Evolutionary conservation across 1,140 invertebrate genomes (phyloP).

Genomic region (Diorhabda carinulata): DNA sequence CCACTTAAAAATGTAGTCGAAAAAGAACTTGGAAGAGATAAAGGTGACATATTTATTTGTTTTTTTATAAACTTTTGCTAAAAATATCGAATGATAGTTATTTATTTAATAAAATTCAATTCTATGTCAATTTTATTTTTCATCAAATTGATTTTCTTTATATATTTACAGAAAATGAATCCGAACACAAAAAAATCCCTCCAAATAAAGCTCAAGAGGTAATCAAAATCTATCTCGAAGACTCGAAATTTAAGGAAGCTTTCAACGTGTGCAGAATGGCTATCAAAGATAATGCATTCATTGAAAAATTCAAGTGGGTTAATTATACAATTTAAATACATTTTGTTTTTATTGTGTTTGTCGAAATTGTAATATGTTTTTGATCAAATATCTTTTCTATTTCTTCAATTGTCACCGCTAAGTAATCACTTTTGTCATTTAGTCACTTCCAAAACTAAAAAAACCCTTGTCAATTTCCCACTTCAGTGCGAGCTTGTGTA

Average conservation of each 20-base stretch:
- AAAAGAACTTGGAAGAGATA: conserved; percentile 27
- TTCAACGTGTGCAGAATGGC: conserved; percentile 26
- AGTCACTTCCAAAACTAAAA: too few relatives aligned
- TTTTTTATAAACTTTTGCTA: neutral
- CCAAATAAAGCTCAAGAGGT: conserved; percentile 18
- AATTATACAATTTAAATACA: neutral
- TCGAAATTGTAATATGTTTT: too few relatives aligned
- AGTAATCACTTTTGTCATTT: too few relatives aligned
- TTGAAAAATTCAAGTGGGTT: conserved; percentile 24
- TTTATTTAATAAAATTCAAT: too few relatives aligned
- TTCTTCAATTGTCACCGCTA: too few relatives aligned
- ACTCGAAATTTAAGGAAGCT: conserved; percentile 32
- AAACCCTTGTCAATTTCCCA: too few relatives aligned
- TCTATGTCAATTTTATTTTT: too few relatives aligned
- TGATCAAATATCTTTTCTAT: too few relatives aligned
- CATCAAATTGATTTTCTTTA: neutral
- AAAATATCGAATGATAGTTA: neutral
- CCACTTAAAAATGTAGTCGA: conserved; percentile 28
- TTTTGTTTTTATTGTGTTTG: too few relatives aligned
- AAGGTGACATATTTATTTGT: neutral
- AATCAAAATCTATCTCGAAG: conserved; percentile 31
- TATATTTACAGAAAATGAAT: conserved; percentile 11
- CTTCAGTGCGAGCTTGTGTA: too few relatives aligned
- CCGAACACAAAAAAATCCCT: conserved; percentile 20
- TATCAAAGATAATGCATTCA: conserved; percentile 22